Percentiles rank a stretch among this genome's conserved stretches.
Evolutionary conservation across 2,113 vertebrate genomes (phyloP).

Genomic region (Oryzias woworae): DNA sequence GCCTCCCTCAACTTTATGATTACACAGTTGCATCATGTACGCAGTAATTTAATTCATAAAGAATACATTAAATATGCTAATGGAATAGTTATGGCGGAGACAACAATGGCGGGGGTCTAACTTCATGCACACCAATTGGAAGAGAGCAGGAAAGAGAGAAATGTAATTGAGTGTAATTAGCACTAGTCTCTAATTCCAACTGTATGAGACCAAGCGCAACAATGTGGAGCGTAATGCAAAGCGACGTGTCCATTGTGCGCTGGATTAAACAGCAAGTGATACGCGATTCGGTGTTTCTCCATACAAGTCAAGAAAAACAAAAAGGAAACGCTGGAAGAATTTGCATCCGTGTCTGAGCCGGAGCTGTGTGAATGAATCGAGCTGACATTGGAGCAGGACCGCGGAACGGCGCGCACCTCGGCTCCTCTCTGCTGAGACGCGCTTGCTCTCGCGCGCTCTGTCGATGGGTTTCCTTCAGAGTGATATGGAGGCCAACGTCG

Average conservation of each 20-base stretch:
- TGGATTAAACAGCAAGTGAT: constrained; percentile 64
- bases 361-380: constrained; percentile 72
- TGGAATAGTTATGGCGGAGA: constrained; percentile 18
- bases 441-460: constrained; percentile 6
- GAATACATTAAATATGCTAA: constrained; percentile 65
- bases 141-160: constrained; percentile 54
- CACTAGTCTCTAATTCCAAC: constrained; percentile 56
- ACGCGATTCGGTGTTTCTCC: constrained; percentile 59
- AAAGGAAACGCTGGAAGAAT: constrained; percentile 66
- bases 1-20: constrained; percentile 39
- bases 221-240: constrained; percentile 58
- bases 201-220: constrained; percentile 49
- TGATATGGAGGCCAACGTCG: constrained; percentile 68
- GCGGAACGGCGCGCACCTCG: constrained; percentile 20
- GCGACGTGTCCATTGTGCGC: constrained; percentile 63
- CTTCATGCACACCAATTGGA: constrained; percentile 13
- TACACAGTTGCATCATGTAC: constrained; percentile 57
- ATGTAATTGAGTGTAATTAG: constrained; percentile 63
- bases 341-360: constrained; percentile 68
- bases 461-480: background rate
- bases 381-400: constrained; percentile 62
- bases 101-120: constrained; percentile 34
- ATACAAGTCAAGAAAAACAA: constrained; percentile 69
- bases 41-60: constrained; percentile 59
- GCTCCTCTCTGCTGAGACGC: background rate